Conservation (phyloP, 2,797 vertebrate species). For the Aselliscus stoliczkanus region DNA sequence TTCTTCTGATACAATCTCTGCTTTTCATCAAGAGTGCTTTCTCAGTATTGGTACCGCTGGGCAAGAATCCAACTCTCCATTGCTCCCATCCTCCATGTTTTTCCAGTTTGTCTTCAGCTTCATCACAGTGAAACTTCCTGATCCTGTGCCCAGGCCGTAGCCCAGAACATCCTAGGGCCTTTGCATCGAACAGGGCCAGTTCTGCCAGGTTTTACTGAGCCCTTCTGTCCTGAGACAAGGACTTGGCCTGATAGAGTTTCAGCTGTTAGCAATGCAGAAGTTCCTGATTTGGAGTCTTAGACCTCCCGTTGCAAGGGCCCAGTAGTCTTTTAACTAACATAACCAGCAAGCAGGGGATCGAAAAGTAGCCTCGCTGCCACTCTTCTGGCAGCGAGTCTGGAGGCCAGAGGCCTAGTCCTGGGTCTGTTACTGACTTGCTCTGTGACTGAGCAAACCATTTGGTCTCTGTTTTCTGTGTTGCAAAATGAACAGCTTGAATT, state of each 20-base stretch:
- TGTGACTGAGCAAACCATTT: not conserved
- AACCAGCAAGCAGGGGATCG: not conserved
- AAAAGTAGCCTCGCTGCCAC: not conserved
- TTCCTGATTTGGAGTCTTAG: constrained; percentile 7
- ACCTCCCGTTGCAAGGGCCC: not conserved
- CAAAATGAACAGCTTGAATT: not conserved
- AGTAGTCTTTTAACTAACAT: not conserved
- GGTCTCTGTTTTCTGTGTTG: not conserved
- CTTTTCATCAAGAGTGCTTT: constrained; percentile 32
- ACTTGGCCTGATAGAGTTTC: not conserved
- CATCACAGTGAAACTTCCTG: constrained; percentile 61
- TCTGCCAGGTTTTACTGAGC: constrained; percentile 65
- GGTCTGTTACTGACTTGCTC: not conserved
- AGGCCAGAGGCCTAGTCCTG: not conserved
- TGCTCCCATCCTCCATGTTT: not conserved
- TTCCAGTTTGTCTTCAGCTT: constrained; percentile 47
- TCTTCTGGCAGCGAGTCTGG: not conserved
- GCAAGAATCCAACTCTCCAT: constrained; percentile 43
- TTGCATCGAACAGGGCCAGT: constrained; percentile 10
- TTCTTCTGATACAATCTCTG: not conserved
- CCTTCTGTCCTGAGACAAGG: constrained; percentile 67
- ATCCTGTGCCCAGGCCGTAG: constrained; percentile 48
- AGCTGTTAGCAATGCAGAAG: not conserved
- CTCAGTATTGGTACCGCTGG: constrained; percentile 59
- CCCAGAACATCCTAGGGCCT: constrained; percentile 52